phyloP scores from a whole-genome alignment of 53 echinoderm and acorn worm genomes.

The Temnopleurus reevesii region DNA sequence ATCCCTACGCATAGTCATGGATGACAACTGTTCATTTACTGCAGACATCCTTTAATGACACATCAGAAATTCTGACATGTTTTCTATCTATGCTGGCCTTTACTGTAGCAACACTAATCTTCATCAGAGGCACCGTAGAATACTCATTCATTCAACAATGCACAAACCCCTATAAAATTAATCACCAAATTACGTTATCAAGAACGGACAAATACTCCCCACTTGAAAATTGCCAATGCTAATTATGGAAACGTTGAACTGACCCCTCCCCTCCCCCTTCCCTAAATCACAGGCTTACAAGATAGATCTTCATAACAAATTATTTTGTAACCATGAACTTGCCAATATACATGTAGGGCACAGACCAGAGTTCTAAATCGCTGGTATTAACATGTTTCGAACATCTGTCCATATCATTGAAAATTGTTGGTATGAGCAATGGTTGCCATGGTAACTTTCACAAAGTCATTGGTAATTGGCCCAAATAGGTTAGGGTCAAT shows the following conservation, averaged over 20 bases:
- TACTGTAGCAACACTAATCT: neutral
- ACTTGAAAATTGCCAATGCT: neutral
- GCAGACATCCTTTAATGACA: no score
- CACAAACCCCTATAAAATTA: slow-evolving; percentile 7
- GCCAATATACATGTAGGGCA: neutral
- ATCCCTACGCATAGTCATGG: no score
- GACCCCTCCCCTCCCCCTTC: neutral
- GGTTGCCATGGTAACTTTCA: neutral
- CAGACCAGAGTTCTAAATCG: neutral
- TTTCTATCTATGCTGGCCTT: neutral
- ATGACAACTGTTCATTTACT: no score
- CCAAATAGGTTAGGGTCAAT: slow-evolving; percentile 8
- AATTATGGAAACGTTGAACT: neutral
- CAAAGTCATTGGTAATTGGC: slow-evolving; percentile 5
- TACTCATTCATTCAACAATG: slow-evolving; percentile 7
- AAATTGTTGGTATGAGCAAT: neutral
- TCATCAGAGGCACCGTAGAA: neutral
- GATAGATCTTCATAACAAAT: neutral
- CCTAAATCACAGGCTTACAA: neutral
- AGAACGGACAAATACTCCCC: neutral
- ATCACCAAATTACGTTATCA: neutral
- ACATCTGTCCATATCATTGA: slow-evolving; percentile 21
- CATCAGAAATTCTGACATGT: neutral
- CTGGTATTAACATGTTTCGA: slow-evolving; percentile 13
- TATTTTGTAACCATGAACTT: slow-evolving; percentile 1